Percentiles rank a stretch among this genome's conserved stretches.
These are phyloP conservation scores for Eumeta japonica DNA, from an alignment of 1,140 invertebrate genomes.

Conservation along the genomic window DNA sequence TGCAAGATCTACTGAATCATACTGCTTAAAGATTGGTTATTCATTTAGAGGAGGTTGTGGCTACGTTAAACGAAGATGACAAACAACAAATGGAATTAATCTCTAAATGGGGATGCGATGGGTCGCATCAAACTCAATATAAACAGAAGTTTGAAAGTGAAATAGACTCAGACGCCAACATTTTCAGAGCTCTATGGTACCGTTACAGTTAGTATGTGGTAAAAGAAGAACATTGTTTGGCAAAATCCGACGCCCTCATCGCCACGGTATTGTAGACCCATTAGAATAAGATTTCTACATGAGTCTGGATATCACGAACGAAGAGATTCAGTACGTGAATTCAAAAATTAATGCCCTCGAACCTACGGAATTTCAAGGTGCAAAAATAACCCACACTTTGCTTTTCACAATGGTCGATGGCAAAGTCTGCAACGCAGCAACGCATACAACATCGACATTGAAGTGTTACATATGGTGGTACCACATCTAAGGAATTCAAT, in stretches of 20 bases:
- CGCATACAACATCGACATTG: constrained; percentile 26
- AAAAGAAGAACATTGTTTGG: constrained; percentile 20
- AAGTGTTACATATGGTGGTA: constrained; percentile 36
- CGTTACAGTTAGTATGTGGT: constrained; percentile 21
- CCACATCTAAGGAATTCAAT: constrained; percentile 30
- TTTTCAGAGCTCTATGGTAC: constrained; percentile 27
- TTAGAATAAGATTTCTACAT: constrained; percentile 21
- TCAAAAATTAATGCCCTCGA: constrained; percentile 9
- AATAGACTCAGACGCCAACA: constrained; percentile 17
- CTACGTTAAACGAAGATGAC: too few species aligned
- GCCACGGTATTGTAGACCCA: constrained; percentile 24
- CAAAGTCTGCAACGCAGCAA: constrained; percentile 39
- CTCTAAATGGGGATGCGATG: constrained; percentile 27
- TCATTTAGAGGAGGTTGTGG: too few species aligned
- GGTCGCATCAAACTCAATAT: constrained; percentile 22
- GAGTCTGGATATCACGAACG: constrained; percentile 18
- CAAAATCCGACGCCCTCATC: too few species aligned
- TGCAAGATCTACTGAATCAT: too few species aligned
- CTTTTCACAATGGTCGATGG: constrained; percentile 37
- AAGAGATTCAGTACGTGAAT: constrained; percentile 18
- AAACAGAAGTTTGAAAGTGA: constrained; percentile 29
- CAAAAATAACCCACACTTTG: constrained; percentile 18
- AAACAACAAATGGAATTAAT: constrained; percentile 16
- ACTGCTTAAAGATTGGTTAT: too few species aligned
- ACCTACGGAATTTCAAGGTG: constrained; percentile 7